phyloP scores from a whole-genome alignment of 2,888 invertebrate species.

The Leptinotarsa tumamoca region DNA sequence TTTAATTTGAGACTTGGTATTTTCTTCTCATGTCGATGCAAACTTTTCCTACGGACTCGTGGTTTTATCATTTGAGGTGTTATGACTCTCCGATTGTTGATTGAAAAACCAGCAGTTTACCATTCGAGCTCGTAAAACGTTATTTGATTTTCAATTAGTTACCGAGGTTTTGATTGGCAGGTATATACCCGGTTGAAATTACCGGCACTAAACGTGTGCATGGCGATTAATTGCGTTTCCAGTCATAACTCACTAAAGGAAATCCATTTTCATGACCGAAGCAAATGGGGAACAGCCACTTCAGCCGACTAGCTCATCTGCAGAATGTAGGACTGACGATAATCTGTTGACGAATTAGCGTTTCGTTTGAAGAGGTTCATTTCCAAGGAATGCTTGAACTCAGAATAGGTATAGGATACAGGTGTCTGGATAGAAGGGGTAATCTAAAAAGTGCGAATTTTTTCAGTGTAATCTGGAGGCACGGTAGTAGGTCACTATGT shows the following conservation, averaged over 20 bases:
- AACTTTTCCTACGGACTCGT: too few species aligned
- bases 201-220: background rate
- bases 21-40: too few species aligned
- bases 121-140: background rate
- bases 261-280: conserved; percentile 9
- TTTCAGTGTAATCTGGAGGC: too few species aligned
- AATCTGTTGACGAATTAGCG: background rate
- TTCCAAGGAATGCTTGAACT: background rate
- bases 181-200: background rate
- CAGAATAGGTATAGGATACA: too few species aligned
- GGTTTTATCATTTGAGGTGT: too few species aligned
- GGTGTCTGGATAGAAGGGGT: too few species aligned
- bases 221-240: background rate
- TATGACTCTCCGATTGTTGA: too few species aligned
- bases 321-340: background rate
- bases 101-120: background rate
- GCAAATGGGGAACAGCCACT: background rate
- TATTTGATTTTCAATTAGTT: conserved; percentile 10
- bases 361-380: conserved; percentile 7
- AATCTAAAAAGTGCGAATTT: too few species aligned
- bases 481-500: too few species aligned
- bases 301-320: background rate
- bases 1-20: too few species aligned
- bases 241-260: background rate
- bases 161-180: background rate